Conservation (phyloP, 2,888 invertebrate species). For the Andrena minutula region DNA sequence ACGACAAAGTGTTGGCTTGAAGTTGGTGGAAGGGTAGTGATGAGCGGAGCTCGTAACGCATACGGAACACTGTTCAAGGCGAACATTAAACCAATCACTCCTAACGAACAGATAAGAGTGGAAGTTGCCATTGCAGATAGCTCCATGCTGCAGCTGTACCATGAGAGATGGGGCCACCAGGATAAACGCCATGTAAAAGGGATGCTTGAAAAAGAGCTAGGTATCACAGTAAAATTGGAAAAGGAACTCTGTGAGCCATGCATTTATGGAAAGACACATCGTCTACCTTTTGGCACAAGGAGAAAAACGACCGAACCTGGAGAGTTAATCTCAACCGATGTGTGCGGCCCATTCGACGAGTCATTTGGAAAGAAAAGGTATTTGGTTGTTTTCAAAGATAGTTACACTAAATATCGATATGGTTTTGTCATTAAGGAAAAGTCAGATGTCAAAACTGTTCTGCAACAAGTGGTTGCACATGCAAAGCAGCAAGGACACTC, state of each 20-base stretch:
- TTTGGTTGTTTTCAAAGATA: neutral
- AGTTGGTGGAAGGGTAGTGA: too few species aligned
- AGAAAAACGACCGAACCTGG: neutral
- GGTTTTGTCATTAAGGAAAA: conserved; percentile 5
- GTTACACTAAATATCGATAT: conserved; percentile 1
- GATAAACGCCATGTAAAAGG: too few species aligned
- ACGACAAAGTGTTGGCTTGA: too few species aligned
- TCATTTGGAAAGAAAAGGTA: neutral
- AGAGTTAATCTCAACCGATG: conserved; percentile 1
- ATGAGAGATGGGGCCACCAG: too few species aligned
- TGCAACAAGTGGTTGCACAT: neutral
- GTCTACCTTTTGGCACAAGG: neutral
- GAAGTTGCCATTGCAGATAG: too few species aligned
- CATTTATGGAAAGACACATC: neutral
- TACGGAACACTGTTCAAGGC: too few species aligned
- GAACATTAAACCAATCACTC: too few species aligned
- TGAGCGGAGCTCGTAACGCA: too few species aligned
- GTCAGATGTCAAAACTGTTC: neutral
- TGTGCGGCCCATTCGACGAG: neutral
- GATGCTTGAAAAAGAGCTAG: too few species aligned
- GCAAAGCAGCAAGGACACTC: neutral
- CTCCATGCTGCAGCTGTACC: too few species aligned
- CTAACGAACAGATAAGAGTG: too few species aligned
- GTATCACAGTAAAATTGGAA: too few species aligned
- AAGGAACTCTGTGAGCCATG: neutral